Evolutionary conservation across 1,140 invertebrate species (phyloP), one percentile per base, ranked within the genome.

Genomic region (Gonatopus flavifemur): DNA sequence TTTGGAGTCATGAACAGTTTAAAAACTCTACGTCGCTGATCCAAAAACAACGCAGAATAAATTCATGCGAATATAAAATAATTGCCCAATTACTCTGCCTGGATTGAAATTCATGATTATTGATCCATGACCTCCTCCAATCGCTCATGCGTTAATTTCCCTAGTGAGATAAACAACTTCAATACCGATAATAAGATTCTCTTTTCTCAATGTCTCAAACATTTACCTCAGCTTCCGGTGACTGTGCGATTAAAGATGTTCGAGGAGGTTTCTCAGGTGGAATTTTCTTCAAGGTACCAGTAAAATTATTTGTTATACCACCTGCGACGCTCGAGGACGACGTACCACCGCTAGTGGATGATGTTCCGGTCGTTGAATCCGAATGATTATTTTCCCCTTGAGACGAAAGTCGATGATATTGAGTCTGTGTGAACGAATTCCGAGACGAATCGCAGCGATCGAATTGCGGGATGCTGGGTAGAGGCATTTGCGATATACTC

Each of bases 181-280:
- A n/a, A n/a, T n/a, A n/a, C n/a, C n/a, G n/a, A n/a, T n/a, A n/a
- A n/a, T n/a, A n/a, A n/a, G n/a, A n/a, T n/a, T n/a, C n/a, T n/a
- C n/a, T n/a, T n/a, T n/a, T n/a, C n/a, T n/a, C n/a, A n/a, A n/a
- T n/a, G n/a, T n/a, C n/a, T n/a, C n/a, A n/a, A n/a, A n/a, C n/a
- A n/a, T n/a, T 74, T 76, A 78, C 76, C 76, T 78, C 76, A 5
- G 66, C 57, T 38, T 78, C 76, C 10, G 75, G 74, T 6, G 72
- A 75, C 37, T 77, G 74, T 42, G 74, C 62, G 55, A 75, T 77
- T 32, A 76, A 66, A 0, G 75, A 77, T 2, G 74, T 76, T 54
- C 76, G 73, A n/a, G 76, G 76, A 24, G 76, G 76, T 46, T 78
- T 78, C 46, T 78, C 76, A 0, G 76, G 76, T 4, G 76, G 75